Evolutionary conservation across 2,888 invertebrate genomes (phyloP).

Genomic region (Lobophora halterata): DNA sequence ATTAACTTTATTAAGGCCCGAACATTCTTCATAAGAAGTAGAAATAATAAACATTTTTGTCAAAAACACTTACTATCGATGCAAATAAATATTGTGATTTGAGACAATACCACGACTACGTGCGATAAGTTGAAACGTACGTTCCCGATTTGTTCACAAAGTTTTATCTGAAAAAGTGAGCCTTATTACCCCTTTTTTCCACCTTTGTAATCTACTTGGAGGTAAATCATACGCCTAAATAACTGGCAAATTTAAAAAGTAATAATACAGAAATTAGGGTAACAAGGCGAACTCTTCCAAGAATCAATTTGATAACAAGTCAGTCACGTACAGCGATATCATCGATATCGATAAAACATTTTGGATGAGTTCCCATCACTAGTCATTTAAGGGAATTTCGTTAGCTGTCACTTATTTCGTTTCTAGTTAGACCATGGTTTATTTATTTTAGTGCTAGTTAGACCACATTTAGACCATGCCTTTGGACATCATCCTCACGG

Average conservation of each 20-base stretch:
- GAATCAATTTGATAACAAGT: too few relatives aligned
- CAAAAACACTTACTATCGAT: conserved; percentile 51
- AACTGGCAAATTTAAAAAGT: too few relatives aligned
- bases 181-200: too few relatives aligned
- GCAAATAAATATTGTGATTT: conserved; percentile 50
- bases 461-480: conserved; percentile 88
- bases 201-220: too few relatives aligned
- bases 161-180: too few relatives aligned
- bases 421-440: conserved; percentile 20
- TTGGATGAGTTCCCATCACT: conserved; percentile 43
- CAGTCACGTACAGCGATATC: conserved; percentile 45
- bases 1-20: conserved; percentile 52
- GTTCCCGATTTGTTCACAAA: too few relatives aligned
- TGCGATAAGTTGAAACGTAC: too few relatives aligned
- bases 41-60: conserved; percentile 32
- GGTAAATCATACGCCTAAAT: too few relatives aligned
- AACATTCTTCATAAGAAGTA: conserved; percentile 39
- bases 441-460: too few relatives aligned
- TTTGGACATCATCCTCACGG: conserved; percentile 97
- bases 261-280: too few relatives aligned
- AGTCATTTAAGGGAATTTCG: conserved; percentile 25
- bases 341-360: conserved; percentile 44
- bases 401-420: conserved; percentile 26
- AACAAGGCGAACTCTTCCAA: too few relatives aligned
- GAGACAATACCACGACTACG: conserved; percentile 49